phyloP scores from a whole-genome alignment of 2,797 vertebrate species.

The Hemibagrus guttatus region DNA sequence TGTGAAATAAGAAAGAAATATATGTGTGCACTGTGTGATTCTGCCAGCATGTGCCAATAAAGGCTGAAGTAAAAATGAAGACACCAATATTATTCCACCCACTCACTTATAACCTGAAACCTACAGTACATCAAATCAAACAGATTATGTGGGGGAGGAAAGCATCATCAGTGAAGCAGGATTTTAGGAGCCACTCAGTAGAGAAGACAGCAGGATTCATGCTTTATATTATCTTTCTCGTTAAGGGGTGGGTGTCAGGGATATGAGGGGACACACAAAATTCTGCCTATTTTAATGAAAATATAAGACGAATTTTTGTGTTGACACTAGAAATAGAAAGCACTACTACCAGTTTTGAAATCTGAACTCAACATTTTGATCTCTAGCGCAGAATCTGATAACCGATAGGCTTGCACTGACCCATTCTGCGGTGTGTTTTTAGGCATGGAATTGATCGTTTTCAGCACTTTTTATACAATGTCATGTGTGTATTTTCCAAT shows the following conservation, averaged over 20 bases:
- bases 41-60: constrained; percentile 48
- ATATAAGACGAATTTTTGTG: neutral
- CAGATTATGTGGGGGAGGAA: constrained; percentile 55
- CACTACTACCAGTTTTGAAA: neutral
- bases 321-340: neutral
- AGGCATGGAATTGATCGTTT: neutral
- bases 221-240: constrained; percentile 15
- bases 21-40: constrained; percentile 15
- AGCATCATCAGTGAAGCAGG: constrained; percentile 47
- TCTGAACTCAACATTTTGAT: neutral
- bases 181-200: constrained; percentile 46
- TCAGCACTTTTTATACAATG: neutral
- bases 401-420: too few relatives aligned
- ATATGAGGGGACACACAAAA: neutral
- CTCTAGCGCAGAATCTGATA: neutral
- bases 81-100: constrained; percentile 56
- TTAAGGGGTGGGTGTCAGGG: neutral
- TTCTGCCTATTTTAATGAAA: constrained; percentile 18
- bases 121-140: constrained; percentile 55
- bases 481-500: neutral
- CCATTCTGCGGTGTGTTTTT: too few relatives aligned
- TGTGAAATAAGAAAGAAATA: constrained; percentile 15
- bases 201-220: constrained; percentile 34
- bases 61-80: constrained; percentile 47
- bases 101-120: constrained; percentile 55